phyloP scores from a whole-genome alignment of 2,888 invertebrate genomes.

The Mamestra brassicae region DNA sequence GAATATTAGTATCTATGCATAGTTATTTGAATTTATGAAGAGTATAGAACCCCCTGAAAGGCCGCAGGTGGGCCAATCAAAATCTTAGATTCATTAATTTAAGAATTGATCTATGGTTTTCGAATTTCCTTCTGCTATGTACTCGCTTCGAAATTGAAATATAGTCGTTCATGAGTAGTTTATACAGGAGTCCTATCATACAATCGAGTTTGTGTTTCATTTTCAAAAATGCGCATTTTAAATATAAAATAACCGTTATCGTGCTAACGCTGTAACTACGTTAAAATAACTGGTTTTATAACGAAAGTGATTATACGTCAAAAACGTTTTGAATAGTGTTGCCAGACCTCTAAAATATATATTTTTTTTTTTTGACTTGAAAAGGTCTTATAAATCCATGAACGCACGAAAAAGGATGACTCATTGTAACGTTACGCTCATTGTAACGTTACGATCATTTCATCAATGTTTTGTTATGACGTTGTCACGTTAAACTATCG shows the following conservation, averaged over 20 bases:
- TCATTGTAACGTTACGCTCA: no score
- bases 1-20: no score
- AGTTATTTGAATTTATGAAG: no score
- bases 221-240: constrained; percentile 78
- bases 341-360: constrained; percentile 24
- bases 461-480: no score
- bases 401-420: no score
- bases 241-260: constrained; percentile 42
- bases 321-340: constrained; percentile 54
- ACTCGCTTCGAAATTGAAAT: constrained; percentile 5
- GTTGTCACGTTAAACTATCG: no score
- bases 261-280: constrained; percentile 52
- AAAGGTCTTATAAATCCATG: no score
- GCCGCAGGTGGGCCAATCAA: no score
- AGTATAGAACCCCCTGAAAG: no score
- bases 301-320: constrained; percentile 81
- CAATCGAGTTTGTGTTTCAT: constrained; percentile 77
- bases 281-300: constrained; percentile 57
- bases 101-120: neutral
- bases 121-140: neutral
- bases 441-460: no score
- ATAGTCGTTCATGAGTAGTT: constrained; percentile 5
- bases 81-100: neutral
- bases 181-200: constrained; percentile 34
- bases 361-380: no score